Base-by-base conservation (phyloP, 2,888 invertebrate genomes). In the Eilema caniola region DNA sequence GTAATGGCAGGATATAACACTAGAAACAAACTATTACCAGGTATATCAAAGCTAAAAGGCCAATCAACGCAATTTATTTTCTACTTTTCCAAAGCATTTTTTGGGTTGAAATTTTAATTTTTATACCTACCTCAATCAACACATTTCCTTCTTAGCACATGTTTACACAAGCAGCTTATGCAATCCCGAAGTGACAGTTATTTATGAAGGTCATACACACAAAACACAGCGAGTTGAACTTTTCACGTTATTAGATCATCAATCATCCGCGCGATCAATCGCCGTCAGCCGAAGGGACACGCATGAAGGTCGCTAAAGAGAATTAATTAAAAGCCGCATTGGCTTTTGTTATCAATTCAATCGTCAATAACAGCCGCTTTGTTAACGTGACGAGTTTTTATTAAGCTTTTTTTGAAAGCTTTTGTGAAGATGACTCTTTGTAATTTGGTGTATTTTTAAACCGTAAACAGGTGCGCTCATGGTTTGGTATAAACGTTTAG, bases 251-350 rank as follows among this genome's bases (percentile, higher is more conserved):
- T 82, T 76, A 69, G 73, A 56, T 69, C 67, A 83, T 80, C 83
- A 83, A 82, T 82, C 82, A 84, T 82, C 75, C 67, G 28, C 62
- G 23, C 83, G 77, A 81, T 79, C 82, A 82, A 82, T 81, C 81
- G 72, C 82, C 65, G 79, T 77, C 82, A 72, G 31, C 76, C 76
- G 66, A 70, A 62, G 64, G 69, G 75, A 72, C 80, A 71, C 67
- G 78, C 74, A 76, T 77, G 79, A 75, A 81, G 77, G 82, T 79
- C 77, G 69, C 69, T 69, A 62, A 83, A 81, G 74, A 24, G 61
- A 74, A 74, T 75, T 72, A 75, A 76, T 74, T 73, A 73, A 73
- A 67, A 61, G 31, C 8, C 56, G 70, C 57, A 75, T 74, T 75
- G 70, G 64, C 69, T 72, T 81, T 81, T 79, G 76, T 69, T 64